phyloP scores from a whole-genome alignment of 2,113 vertebrate genomes.

The Eleginops maclovinus region DNA sequence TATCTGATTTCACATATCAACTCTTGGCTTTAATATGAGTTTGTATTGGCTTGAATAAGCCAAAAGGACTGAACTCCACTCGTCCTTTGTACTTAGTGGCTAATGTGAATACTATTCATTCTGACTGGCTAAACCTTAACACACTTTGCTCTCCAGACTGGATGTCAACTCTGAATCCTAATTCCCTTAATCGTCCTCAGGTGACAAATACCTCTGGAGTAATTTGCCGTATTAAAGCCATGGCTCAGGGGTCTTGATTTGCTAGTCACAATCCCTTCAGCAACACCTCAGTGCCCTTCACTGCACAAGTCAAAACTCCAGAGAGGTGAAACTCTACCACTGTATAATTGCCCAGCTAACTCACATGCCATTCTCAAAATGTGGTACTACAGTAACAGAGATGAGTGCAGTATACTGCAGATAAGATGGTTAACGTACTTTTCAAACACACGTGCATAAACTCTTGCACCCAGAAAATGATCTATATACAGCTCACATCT shows the following conservation, averaged over 20 bases:
- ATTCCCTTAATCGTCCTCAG: conserved; percentile 73
- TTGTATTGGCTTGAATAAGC: conserved; percentile 6
- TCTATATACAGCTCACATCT: conserved; percentile 40
- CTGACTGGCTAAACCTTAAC: conserved; percentile 54
- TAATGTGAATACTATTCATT: conserved; percentile 42
- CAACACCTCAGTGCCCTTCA: conserved; percentile 58
- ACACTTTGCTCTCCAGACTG: conserved; percentile 44
- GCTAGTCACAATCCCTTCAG: conserved; percentile 56
- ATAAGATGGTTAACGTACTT: conserved; percentile 15
- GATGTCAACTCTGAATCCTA: conserved; percentile 54
- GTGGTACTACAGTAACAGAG: conserved; percentile 16
- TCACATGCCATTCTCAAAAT: conserved; percentile 45
- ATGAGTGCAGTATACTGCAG: conserved; percentile 23
- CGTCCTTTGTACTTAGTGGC: conserved; percentile 31
- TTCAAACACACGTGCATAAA: conserved; percentile 36
- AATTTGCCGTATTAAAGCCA: conserved; percentile 70
- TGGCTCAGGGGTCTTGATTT: conserved; percentile 52
- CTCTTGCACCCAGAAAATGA: conserved; percentile 9
- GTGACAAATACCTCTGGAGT: conserved; percentile 72
- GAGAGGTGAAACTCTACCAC: conserved; percentile 31
- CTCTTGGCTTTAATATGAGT: conserved; percentile 14
- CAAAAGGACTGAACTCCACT: conserved; percentile 6
- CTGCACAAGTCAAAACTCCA: conserved; percentile 54
- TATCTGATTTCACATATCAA: not conserved
- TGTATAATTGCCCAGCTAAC: conserved; percentile 22